Percentiles rank a stretch among this genome's conserved stretches.
Evolutionary conservation across 2,888 invertebrate species (phyloP).

Genomic region (Clitarchus hookeri): DNA sequence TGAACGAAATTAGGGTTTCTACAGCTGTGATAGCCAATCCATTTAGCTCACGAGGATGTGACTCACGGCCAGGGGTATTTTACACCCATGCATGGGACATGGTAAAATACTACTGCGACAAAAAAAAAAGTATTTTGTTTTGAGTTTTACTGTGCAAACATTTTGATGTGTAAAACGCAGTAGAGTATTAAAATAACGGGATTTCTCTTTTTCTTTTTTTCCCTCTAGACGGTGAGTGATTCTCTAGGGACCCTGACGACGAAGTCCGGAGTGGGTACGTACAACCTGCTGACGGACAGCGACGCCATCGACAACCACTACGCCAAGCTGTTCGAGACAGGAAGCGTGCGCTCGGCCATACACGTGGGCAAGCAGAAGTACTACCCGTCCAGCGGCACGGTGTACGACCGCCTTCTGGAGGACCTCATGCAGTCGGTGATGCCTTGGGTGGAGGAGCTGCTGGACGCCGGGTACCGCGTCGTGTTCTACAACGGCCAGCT

Average conservation of each 20-base stretch:
- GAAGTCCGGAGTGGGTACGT: slow-evolving; percentile 56
- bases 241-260: slow-evolving; percentile 28
- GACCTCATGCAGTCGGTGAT: slow-evolving; percentile 65
- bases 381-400: slow-evolving; percentile 59
- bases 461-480: slow-evolving; percentile 55
- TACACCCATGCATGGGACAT: too few species aligned
- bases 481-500: slow-evolving; percentile 56
- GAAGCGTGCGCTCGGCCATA: slow-evolving; percentile 57
- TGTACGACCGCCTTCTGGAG: slow-evolving; percentile 58
- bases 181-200: too few species aligned
- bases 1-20: too few species aligned
- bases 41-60: too few species aligned
- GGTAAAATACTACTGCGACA: too few species aligned
- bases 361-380: slow-evolving; percentile 59
- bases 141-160: too few species aligned
- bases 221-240: slow-evolving; percentile 30
- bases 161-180: too few species aligned
- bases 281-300: slow-evolving; percentile 58
- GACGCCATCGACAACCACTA: slow-evolving; percentile 29
- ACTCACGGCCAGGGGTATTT: too few species aligned
- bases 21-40: too few species aligned
- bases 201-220: neutral
- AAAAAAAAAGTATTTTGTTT: too few species aligned
- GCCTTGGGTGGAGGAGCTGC: slow-evolving; percentile 59
- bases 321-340: slow-evolving; percentile 54